Percentiles rank a stretch among this genome's conserved stretches.
These are phyloP conservation scores for Neosilurus mollespiculum DNA, from an alignment of 2,797 vertebrate species.

Conservation along the genomic window DNA sequence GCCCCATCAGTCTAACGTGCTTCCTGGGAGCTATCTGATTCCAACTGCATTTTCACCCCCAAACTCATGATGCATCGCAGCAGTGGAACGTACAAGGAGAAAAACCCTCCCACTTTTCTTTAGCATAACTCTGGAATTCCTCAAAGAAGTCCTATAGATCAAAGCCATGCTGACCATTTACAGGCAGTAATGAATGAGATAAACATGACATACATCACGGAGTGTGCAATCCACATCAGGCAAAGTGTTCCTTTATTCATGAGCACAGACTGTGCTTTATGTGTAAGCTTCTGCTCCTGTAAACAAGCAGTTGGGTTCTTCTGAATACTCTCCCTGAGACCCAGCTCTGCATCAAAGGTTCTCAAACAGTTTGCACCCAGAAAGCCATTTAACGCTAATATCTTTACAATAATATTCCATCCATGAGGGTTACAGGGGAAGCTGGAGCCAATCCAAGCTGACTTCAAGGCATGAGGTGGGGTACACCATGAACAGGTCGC, in stretches of 20 bases:
- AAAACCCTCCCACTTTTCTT: background rate
- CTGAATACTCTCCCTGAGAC: background rate
- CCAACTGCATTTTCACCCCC: background rate
- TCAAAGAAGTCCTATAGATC: background rate
- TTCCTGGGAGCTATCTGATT: background rate
- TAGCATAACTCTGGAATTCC: background rate
- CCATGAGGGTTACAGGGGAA: too few relatives aligned
- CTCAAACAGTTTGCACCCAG: background rate
- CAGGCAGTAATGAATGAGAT: background rate
- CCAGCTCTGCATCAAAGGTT: background rate
- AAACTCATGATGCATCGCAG: slow-evolving; percentile 3
- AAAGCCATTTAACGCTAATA: background rate
- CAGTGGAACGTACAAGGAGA: background rate
- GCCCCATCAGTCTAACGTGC: background rate
- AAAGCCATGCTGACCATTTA: background rate
- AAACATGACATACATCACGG: background rate
- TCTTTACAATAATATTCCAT: background rate
- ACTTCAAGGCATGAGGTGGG: too few relatives aligned
- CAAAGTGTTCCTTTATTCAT: background rate
- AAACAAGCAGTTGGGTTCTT: background rate
- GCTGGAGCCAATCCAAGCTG: too few relatives aligned
- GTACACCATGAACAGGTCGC: too few relatives aligned
- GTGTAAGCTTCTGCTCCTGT: background rate
- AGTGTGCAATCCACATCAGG: background rate
- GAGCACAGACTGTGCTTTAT: background rate